A percentile compares a stretch with the other conserved stretches of the same genome.
Evolutionary conservation across 2,113 vertebrate species (phyloP).

Genomic region (Mionectes macconnelli): DNA sequence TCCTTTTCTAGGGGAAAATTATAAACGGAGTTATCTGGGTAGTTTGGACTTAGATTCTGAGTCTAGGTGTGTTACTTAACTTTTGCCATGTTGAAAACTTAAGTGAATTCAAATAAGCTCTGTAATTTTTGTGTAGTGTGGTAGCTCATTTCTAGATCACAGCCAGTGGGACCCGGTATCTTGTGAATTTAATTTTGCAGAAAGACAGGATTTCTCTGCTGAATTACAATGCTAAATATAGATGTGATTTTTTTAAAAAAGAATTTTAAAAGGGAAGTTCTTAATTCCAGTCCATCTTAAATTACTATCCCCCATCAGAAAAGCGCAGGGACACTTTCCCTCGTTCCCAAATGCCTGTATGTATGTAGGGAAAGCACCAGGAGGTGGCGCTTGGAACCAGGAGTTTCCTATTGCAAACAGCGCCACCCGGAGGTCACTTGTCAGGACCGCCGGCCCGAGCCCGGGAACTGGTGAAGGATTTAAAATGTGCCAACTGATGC

Average conservation of each 20-base stretch:
- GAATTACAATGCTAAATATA: background rate
- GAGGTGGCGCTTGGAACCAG: background rate
- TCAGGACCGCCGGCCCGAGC: accelerated
- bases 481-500: accelerated
- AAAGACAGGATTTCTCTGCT: background rate
- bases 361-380: background rate
- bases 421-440: background rate
- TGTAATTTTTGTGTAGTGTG: background rate
- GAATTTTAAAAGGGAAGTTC: background rate
- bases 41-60: background rate
- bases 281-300: background rate
- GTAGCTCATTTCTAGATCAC: background rate
- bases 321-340: accelerated
- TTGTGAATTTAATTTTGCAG: background rate
- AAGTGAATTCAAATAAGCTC: background rate
- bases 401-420: accelerated
- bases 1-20: background rate
- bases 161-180: background rate
- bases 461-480: accelerated
- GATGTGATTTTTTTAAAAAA: background rate
- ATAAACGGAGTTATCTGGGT: background rate
- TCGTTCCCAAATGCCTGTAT: accelerated
- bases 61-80: background rate
- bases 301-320: accelerated
- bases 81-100: background rate